A percentile compares a stretch with the other conserved stretches of the same genome.
phyloP scores from a whole-genome alignment of 2,888 invertebrate genomes.

The Euphydryas editha region DNA sequence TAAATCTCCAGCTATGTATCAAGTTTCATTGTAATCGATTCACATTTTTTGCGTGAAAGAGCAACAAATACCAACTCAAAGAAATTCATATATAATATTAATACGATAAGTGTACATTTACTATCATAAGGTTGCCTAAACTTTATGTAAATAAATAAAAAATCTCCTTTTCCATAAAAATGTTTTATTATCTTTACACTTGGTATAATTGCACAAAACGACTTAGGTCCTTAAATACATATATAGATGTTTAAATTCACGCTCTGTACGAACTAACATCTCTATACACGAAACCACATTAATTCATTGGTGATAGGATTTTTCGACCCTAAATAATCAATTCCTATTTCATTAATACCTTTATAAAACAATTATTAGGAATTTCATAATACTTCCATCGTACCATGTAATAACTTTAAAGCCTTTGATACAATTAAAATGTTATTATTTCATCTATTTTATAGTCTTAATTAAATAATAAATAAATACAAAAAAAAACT shows the following conservation, averaged over 20 bases:
- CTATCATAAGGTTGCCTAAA: too few species aligned
- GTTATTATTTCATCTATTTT: conserved; percentile 12
- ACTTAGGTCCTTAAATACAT: conserved; percentile 41
- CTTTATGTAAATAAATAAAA: background rate
- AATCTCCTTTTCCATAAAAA: conserved; percentile 54
- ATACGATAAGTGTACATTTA: too few species aligned
- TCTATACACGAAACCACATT: conserved; percentile 31
- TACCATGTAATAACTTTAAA: conserved; percentile 21
- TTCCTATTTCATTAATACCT: conserved; percentile 32
- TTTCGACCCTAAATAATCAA: conserved; percentile 32
- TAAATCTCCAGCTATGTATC: too few species aligned
- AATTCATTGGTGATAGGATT: conserved; percentile 12
- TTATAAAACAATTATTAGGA: conserved; percentile 9
- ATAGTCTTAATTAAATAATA: conserved; percentile 26
- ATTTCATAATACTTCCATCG: background rate
- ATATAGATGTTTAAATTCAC: conserved; percentile 49
- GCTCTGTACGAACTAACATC: conserved; percentile 50
- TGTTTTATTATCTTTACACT: conserved; percentile 61
- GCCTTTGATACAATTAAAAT: conserved; percentile 27
- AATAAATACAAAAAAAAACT: conserved; percentile 29
- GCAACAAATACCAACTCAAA: too few species aligned
- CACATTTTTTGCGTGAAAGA: too few species aligned
- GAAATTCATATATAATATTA: too few species aligned
- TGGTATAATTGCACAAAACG: conserved; percentile 57
- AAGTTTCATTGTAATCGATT: too few species aligned